Evolutionary conservation across 2,888 invertebrate species (phyloP), one percentile per base, ranked within the genome.

Genomic region (Polylopha cassiicola): DNA sequence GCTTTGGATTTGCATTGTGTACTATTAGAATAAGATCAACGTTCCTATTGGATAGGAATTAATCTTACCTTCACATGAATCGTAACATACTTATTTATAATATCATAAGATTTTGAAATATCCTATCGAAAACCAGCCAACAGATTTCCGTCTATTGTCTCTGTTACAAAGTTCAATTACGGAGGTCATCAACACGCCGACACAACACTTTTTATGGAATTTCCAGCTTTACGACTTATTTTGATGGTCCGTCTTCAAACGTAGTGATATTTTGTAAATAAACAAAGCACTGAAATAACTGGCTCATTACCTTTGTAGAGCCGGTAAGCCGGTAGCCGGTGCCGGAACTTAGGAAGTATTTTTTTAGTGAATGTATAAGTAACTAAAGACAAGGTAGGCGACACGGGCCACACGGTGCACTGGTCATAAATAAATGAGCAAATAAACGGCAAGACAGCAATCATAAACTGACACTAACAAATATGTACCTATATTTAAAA

Each of bases 171-270:
- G 62, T 68, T 73, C 80, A 79, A 84, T 82, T 74, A 80, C 72
- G 69, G 80, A 73, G 85, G 78, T 85, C 85, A 75, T 84, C 79
- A 85, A 80, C 85, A 85, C 79, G 78, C 41, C 41, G 34, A 41
- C n/a, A n/a, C 41, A 39, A 29, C 39, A 78, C 77, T 85, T 85
- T 82, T 85, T 84, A 85, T 80, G 82, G 85, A 81, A 82, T 78
- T 81, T 80, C 68, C 74, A 76, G 70, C 58, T 85, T 85, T 78
- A 85, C 79, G 84, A 75, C 73, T 67, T 73, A 82, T 84, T 81
- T 82, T 84, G 85, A 85, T 82, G 84, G 84, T 79, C 77, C 84
- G 81, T 81, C 84, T 85, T 85, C 85, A 85, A 85, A 85, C 82
- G 75, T 73, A 85, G 80, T 85, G 84, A 85, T 85, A 85, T 85